Base-by-base conservation (phyloP, 2,888 invertebrate genomes). In the Chydorus sphaericus region DNA sequence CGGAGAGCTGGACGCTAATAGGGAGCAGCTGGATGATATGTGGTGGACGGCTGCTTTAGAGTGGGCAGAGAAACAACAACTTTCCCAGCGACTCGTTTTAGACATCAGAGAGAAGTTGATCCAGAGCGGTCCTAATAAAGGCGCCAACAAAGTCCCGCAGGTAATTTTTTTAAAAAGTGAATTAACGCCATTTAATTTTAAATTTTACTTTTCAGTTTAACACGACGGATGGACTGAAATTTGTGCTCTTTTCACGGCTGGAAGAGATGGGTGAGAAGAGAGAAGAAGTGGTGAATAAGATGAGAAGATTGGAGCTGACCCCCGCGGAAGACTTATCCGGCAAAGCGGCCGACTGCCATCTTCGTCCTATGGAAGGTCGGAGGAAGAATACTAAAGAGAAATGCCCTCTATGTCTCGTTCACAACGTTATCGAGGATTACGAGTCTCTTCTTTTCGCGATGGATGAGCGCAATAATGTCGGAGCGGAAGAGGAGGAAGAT, bases 301-400 rank as follows among this genome's bases (percentile, higher is more conserved):
- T 76, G 44, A 62, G 64, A 30, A 60, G 60, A 4, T 62, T 74
- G 44, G 61, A 64, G 44, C 60, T 60, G 3, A 60, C 62, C 0
- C 67, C 69, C 6, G 64, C 67, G 1, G 61, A 58, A 6, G 61
- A 66, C 6, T 63, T 77, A 23, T 71, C 79, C 23, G 65, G 71
- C 54, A 61, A 66, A 51, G 77, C 78, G 1, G 73, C 75, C 26
- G 69, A 72, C 56, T 81, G 81, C 62, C 80, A 81, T 66, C 68
- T 81, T 49, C 65, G 78, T 39, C 44, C 44, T 23, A 14, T 44
- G 44, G 23, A 44, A 23, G 56, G 58, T n/a, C 50, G 49, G 14
- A 48, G 53, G 37, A 55, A 57, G 10, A n/a, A n/a, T n/a, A n/a
- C n/a, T n/a, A 59, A 60, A 30, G 62, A 57, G 23, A 55, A 67